Evolutionary conservation across 2,113 vertebrate genomes (phyloP).

Genomic region (Neogale vison): DNA sequence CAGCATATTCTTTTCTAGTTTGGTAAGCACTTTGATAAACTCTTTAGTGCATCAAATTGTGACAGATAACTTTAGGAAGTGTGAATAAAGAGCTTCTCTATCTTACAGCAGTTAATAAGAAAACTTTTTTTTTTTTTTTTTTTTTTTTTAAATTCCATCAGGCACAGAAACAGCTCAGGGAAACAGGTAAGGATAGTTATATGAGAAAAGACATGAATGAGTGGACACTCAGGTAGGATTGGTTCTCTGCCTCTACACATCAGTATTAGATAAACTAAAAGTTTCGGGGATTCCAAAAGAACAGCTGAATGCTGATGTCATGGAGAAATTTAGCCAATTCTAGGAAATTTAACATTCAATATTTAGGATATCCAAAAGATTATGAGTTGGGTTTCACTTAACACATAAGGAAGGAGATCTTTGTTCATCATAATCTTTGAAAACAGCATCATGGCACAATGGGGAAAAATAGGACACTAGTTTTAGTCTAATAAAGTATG

Average conservation of each 20-base stretch:
- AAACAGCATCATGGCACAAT: neutral
- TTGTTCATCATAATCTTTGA: neutral
- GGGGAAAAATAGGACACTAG: neutral
- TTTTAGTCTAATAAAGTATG: neutral
- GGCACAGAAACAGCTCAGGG: neutral
- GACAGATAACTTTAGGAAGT: neutral
- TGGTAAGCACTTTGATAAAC: neutral
- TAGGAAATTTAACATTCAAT: neutral
- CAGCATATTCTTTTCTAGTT: neutral
- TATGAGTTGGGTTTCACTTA: neutral
- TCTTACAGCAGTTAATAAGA: neutral
- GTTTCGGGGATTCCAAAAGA: neutral
- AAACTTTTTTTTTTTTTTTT: neutral
- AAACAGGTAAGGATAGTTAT: neutral
- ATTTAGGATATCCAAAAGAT: neutral
- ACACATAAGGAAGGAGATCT: neutral
- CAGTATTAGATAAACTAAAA: neutral
- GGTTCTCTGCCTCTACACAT: neutral
- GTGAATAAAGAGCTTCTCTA: neutral
- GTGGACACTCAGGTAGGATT: neutral
- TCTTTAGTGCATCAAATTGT: neutral
- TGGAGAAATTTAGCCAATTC: neutral
- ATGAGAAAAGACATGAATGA: neutral
- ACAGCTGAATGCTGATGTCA: neutral
- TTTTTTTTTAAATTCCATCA: neutral